A percentile compares a stretch with the other conserved stretches of the same genome.
Conservation (phyloP, 2,113 vertebrate species). For the Balaeniceps rex region DNA sequence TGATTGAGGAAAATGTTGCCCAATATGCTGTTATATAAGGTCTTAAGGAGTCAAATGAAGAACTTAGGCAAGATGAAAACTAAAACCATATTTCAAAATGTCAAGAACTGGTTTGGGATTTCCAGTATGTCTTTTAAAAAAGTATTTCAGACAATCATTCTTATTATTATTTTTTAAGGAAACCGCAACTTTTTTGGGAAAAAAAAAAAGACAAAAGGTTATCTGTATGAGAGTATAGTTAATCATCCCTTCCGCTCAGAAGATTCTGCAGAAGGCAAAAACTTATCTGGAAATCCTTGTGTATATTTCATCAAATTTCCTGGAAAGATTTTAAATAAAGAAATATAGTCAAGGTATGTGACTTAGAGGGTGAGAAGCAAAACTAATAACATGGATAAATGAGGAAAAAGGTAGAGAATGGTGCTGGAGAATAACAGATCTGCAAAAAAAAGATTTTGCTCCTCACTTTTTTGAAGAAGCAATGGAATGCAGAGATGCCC, state of each 20-base stretch:
- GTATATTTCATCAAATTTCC: not conserved
- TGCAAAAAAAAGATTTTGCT: not conserved
- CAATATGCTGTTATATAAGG: not conserved
- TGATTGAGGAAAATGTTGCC: not conserved
- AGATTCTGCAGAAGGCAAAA: not conserved
- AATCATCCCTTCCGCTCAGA: not conserved
- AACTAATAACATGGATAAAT: not conserved
- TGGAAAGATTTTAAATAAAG: not conserved
- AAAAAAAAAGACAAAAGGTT: not conserved
- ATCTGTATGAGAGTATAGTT: not conserved
- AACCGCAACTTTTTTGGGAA: rapidly evolving
- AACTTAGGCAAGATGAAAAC: not conserved
- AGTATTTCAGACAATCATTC: not conserved
- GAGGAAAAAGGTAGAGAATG: not conserved
- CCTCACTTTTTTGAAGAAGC: not conserved
- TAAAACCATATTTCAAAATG: not conserved
- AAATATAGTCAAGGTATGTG: not conserved
- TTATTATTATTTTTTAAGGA: not conserved
- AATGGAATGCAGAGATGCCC: not conserved
- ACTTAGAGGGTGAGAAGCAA: not conserved
- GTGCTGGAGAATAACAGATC: not conserved
- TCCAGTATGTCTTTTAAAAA: not conserved
- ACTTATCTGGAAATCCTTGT: not conserved
- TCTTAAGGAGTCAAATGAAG: not conserved
- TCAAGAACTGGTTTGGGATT: not conserved